phyloP scores from a whole-genome alignment of 2,113 vertebrate genomes.

The Pristiophorus japonicus region DNA sequence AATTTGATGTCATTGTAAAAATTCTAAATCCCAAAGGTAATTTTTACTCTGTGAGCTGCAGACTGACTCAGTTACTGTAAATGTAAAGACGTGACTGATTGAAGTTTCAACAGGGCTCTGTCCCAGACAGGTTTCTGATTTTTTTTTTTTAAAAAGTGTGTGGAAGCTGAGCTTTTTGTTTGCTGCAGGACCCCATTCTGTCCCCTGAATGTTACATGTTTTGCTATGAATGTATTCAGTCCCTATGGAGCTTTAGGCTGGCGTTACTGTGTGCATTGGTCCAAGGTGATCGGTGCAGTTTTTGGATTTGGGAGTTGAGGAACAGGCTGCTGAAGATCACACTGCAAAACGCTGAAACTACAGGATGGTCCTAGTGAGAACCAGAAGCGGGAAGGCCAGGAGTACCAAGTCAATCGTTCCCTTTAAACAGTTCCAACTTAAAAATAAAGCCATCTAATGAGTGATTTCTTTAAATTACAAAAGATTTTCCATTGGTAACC shows the following conservation, averaged over 20 bases:
- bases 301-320: not conserved
- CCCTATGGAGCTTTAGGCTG: not conserved
- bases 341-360: not conserved
- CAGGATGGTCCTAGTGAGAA: not conserved
- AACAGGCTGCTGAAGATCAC: not conserved
- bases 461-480: constrained; percentile 1
- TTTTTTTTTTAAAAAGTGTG: not conserved
- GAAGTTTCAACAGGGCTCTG: constrained; percentile 26
- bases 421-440: not conserved
- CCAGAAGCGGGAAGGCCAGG: not conserved
- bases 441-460: too few species aligned
- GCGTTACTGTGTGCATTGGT: not conserved
- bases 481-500: not conserved
- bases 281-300: constrained; percentile 22
- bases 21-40: constrained; percentile 36
- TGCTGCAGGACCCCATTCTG: not conserved
- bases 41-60: constrained; percentile 20
- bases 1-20: constrained; percentile 35
- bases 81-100: constrained; percentile 25
- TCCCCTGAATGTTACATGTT: constrained; percentile 13
- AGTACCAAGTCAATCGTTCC: not conserved
- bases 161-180: not conserved
- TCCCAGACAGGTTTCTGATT: not conserved
- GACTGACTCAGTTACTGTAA: constrained; percentile 22
- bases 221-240: constrained; percentile 36